Evolutionary conservation across 1,140 invertebrate genomes (phyloP).

Genomic region (Paraescarpia echinospica): DNA sequence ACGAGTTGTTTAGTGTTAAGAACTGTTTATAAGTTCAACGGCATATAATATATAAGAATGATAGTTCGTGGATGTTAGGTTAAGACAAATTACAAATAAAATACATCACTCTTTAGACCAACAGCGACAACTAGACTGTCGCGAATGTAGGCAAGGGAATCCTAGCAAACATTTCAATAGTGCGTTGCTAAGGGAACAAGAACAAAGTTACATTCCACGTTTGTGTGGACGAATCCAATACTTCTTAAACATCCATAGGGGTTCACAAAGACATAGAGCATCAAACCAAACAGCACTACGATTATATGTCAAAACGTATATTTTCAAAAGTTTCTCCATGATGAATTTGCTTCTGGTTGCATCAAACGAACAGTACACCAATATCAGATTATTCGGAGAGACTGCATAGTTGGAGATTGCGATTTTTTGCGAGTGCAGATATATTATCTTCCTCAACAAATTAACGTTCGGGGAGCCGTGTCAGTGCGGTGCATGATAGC

Average conservation of each 20-base stretch:
- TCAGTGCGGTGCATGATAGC: neutral
- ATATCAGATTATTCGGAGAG: neutral
- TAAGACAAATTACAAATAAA: too few relatives aligned
- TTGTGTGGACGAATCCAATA: neutral
- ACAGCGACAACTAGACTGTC: neutral
- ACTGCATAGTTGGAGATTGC: neutral
- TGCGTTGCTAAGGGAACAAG: neutral
- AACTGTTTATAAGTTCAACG: too few relatives aligned
- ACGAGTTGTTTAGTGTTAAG: too few relatives aligned
- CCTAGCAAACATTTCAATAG: neutral
- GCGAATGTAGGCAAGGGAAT: neutral
- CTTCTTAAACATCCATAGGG: neutral
- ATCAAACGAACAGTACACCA: neutral
- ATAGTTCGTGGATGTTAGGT: too few relatives aligned
- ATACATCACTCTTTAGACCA: too few relatives aligned
- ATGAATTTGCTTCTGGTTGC: neutral
- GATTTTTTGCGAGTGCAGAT: neutral
- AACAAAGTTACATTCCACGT: neutral
- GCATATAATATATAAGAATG: too few relatives aligned
- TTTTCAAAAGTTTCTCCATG: neutral
- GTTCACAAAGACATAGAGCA: neutral
- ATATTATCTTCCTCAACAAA: neutral
- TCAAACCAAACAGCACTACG: neutral
- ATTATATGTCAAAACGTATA: neutral
- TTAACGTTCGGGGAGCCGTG: neutral